Conservation (phyloP, 2,888 invertebrate genomes). For the Netelia fuscicornis region DNA sequence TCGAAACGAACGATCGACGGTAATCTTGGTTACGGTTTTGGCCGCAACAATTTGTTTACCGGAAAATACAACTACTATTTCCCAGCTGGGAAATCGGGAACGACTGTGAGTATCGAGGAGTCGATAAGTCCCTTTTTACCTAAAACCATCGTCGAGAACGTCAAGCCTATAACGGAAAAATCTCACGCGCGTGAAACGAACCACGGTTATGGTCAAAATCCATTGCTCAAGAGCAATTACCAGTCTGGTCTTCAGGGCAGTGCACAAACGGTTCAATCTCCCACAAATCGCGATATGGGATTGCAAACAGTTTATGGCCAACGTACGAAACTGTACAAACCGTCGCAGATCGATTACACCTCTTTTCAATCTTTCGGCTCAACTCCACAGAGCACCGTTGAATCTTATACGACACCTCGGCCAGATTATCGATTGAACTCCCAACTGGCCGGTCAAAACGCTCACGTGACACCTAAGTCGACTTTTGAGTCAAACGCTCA, state of each 20-base stretch:
- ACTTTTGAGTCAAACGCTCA: conserved; percentile 38
- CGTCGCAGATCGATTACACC: conserved; percentile 68
- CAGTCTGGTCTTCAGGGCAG: conserved; percentile 28
- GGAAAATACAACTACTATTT: conserved; percentile 82
- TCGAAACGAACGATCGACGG: conserved; percentile 90
- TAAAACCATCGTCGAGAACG: conserved; percentile 79
- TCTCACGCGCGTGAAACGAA: conserved; percentile 19
- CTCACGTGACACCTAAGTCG: conserved; percentile 65
- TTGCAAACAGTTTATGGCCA: conserved; percentile 76
- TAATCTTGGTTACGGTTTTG: conserved; percentile 90
- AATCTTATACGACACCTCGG: conserved; percentile 69
- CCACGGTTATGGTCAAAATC: conserved; percentile 20
- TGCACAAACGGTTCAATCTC: conserved; percentile 2
- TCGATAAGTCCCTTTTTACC: conserved; percentile 81
- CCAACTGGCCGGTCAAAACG: conserved; percentile 32
- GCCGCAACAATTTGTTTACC: conserved; percentile 84
- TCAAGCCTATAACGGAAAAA: conserved; percentile 73
- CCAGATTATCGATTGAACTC: conserved; percentile 60
- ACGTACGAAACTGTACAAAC: conserved; percentile 79
- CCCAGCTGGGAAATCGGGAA: conserved; percentile 81
- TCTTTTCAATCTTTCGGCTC: conserved; percentile 62
- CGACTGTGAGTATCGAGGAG: conserved; percentile 83
- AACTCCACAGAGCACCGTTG: conserved; percentile 64
- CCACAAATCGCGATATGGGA: conserved; percentile 48
- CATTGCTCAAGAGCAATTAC: conserved; percentile 1